Evolutionary conservation across 1,140 invertebrate species (phyloP), one percentile per base, ranked within the genome.

Genomic region (Drosophila santomea): DNA sequence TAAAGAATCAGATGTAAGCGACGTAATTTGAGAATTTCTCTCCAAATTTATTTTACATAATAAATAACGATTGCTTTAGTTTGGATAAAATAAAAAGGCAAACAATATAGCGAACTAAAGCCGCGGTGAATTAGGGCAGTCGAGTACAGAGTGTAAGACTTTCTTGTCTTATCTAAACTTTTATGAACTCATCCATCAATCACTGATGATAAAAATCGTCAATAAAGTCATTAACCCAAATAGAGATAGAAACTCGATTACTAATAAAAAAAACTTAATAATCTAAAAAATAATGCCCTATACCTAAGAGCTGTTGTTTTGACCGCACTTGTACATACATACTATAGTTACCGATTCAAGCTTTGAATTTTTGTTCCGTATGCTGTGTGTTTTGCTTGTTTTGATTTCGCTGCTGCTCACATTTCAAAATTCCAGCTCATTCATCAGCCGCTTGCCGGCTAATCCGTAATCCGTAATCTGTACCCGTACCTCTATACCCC

Each of bases 391-490:
- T 39, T 54, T 47, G 38, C 61, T 55, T 77, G 74, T 74, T 84
- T 68, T 80, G 62, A 80, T 84, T 79, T 60, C 14, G 58, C 63
- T 44, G 32, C 67, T 78, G 45, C 82, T 85, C 82, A 50, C 45
- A 74, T 86, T 81, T 81, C 82, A 78, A 62, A 74, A 68, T 38
- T 71, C 44, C 66, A 41, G 52, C 50, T 58, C 51, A 57, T 36
- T 74, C 48, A 63, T 63, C 51, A 32, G 17, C 17, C 36, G 43
- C 12, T 28, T 32, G 63, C 59, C 59, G 59, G 58, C 43, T 17
- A 36, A 35, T 63, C 39, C 39, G 17, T 10, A 52, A 6, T 25
- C 25, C 25, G 25, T 25, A 4, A 20, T 17, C 14, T n/a, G 12
- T 38, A 4, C 36, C 36, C 36, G 36, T 38, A 12, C 36, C 36